A percentile compares a stretch with the other conserved stretches of the same genome.
Conservation (phyloP, 2,113 vertebrate genomes). For the Parus major region DNA sequence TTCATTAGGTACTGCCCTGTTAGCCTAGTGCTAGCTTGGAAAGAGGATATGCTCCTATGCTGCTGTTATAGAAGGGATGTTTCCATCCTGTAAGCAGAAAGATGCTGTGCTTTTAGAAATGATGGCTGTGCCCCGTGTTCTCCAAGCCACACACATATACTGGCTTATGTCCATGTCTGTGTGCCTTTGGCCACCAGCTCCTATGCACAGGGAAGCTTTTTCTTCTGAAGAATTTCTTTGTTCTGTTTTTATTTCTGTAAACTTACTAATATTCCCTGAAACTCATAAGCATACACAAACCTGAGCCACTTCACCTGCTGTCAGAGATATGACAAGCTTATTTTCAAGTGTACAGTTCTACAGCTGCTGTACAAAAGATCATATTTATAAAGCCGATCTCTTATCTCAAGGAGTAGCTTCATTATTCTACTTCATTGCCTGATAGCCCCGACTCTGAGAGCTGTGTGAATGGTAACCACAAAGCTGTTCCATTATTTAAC, state of each 20-base stretch:
- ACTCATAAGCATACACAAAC: constrained; percentile 69
- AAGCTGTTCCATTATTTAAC: constrained; percentile 70
- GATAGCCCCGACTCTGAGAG: constrained; percentile 57
- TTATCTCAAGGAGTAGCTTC: constrained; percentile 70
- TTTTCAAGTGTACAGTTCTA: constrained; percentile 67
- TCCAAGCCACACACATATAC: neutral
- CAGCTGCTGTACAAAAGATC: constrained; percentile 67
- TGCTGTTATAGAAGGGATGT: neutral
- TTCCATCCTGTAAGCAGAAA: neutral
- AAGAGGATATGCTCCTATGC: neutral
- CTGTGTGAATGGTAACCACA: constrained; percentile 65
- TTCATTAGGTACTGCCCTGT: constrained; percentile 53
- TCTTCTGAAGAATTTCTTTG: constrained; percentile 15
- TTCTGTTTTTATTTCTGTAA: constrained; percentile 54
- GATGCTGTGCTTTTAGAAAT: neutral
- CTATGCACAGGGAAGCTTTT: neutral
- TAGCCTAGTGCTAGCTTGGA: constrained; percentile 6
- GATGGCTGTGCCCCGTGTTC: neutral
- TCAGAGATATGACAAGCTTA: constrained; percentile 63
- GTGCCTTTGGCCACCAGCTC: neutral
- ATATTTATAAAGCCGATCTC: constrained; percentile 68
- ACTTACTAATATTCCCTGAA: constrained; percentile 47
- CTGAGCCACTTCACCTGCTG: constrained; percentile 66
- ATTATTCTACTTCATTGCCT: constrained; percentile 68
- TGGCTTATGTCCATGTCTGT: neutral